Conservation (phyloP, 2,797 vertebrate genomes). For the Microchirus variegatus region DNA sequence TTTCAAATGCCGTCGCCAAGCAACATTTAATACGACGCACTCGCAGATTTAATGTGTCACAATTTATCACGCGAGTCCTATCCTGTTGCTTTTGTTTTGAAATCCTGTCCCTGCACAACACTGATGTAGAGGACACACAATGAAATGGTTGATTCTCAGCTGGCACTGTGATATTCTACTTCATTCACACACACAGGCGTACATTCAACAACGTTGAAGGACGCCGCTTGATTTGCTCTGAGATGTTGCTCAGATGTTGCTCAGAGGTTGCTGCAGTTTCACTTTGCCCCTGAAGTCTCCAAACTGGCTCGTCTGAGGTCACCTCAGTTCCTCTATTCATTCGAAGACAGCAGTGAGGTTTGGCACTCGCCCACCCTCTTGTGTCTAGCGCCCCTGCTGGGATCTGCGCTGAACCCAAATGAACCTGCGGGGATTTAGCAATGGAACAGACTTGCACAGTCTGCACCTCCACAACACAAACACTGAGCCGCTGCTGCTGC, state of each 20-base stretch:
- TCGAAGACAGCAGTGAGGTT: slow-evolving; percentile 42
- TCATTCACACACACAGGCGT: not conserved
- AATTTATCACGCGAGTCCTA: not conserved
- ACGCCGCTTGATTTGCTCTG: not conserved
- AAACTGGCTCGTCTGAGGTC: slow-evolving; percentile 43
- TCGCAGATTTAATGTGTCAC: too few relatives aligned
- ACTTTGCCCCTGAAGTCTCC: slow-evolving; percentile 4
- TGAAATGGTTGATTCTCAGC: not conserved
- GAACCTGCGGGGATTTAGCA: slow-evolving; percentile 43
- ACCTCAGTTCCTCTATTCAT: slow-evolving; percentile 52
- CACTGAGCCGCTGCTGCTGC: not conserved
- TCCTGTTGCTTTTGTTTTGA: not conserved
- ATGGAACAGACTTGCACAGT: slow-evolving; percentile 24
- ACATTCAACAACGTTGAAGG: slow-evolving; percentile 15
- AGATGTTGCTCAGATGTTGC: slow-evolving; percentile 30
- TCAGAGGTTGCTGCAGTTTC: slow-evolving; percentile 41
- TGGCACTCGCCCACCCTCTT: slow-evolving; percentile 45
- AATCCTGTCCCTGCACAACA: not conserved
- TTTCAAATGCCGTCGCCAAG: too few relatives aligned
- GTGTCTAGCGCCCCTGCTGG: slow-evolving; percentile 68
- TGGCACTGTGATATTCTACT: not conserved
- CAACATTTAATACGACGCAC: too few relatives aligned
- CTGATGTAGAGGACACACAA: not conserved
- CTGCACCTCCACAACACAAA: slow-evolving; percentile 12
- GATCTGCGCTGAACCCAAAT: slow-evolving; percentile 54